A percentile compares a stretch with the other conserved stretches of the same genome.
These are phyloP conservation scores for Oxystoma pomonae DNA, from an alignment of 2,888 invertebrate genomes.

Conservation along the genomic window DNA sequence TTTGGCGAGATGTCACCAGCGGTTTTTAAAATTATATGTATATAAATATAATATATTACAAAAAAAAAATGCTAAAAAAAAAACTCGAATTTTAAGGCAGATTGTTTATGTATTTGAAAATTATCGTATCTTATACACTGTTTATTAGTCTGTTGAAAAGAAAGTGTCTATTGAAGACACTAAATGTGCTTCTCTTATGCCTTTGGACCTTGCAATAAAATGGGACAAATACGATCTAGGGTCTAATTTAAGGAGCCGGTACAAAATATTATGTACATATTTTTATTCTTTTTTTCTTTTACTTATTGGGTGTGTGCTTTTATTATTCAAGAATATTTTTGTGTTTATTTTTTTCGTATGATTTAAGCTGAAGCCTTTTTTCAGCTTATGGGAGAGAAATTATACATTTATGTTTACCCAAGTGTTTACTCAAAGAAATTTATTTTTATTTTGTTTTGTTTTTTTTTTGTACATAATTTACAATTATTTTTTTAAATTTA, in stretches of 20 bases:
- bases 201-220: too few species aligned
- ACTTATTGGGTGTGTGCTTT: slow-evolving; percentile 7
- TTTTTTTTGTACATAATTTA: slow-evolving; percentile 17
- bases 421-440: slow-evolving; percentile 1
- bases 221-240: too few species aligned
- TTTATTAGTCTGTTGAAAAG: slow-evolving; percentile 28
- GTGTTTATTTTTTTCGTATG: slow-evolving; percentile 14
- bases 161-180: slow-evolving; percentile 24
- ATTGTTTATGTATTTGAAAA: slow-evolving; percentile 48
- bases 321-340: slow-evolving; percentile 1
- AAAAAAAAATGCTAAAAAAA: slow-evolving; percentile 38
- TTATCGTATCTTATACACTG: slow-evolving; percentile 47
- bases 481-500: slow-evolving; percentile 29
- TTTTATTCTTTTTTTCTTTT: slow-evolving; percentile 9
- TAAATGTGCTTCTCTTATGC: too few species aligned
- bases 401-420: slow-evolving; percentile 13
- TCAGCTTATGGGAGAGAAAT: slow-evolving; percentile 4
- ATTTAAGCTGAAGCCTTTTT: slow-evolving; percentile 3
- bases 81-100: slow-evolving; percentile 46
- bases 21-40: slow-evolving; percentile 51
- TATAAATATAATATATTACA: slow-evolving; percentile 40
- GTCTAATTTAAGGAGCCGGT: background rate
- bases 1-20: slow-evolving; percentile 40
- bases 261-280: background rate
- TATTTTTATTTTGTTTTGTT: slow-evolving; percentile 13